Conservation (phyloP, 2,888 invertebrate genomes). For the Zonitis immaculata region DNA sequence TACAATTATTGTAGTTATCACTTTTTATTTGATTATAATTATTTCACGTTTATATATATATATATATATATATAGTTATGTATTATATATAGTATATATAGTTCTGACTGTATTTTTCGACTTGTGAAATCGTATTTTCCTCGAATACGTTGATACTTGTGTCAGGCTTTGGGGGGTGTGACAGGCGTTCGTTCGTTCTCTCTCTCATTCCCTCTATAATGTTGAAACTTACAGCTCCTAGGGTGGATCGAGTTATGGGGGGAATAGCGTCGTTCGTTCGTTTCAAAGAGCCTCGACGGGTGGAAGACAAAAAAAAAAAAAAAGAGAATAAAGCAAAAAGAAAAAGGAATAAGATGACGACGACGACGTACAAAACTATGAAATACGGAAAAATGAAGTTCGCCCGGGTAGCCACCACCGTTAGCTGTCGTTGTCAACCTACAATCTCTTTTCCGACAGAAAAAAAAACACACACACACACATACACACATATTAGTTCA, state of each 20-base stretch:
- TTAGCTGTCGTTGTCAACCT: conserved; percentile 13
- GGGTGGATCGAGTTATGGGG: neutral
- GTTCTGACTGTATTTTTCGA: neutral
- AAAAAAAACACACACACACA: conserved; percentile 12
- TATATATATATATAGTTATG: neutral
- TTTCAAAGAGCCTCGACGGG: conserved; percentile 1
- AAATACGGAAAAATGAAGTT: conserved; percentile 45
- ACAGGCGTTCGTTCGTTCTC: neutral
- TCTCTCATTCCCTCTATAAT: neutral
- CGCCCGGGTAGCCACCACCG: conserved; percentile 24
- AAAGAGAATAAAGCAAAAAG: neutral
- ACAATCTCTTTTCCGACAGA: conserved; percentile 12
- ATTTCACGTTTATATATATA: too few species aligned
- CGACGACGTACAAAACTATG: conserved; percentile 35
- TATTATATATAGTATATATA: neutral
- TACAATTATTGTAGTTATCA: neutral
- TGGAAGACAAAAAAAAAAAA: neutral
- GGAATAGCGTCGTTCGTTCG: neutral
- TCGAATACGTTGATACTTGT: neutral
- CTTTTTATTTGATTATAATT: neutral
- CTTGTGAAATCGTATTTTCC: neutral
- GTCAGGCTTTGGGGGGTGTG: conserved; percentile 1
- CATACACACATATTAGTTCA: conserved; percentile 2
- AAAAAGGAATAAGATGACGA: neutral
- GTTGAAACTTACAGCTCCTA: neutral